phyloP scores from a whole-genome alignment of 2,797 vertebrate species.

The Syngnathus rostellatus region DNA sequence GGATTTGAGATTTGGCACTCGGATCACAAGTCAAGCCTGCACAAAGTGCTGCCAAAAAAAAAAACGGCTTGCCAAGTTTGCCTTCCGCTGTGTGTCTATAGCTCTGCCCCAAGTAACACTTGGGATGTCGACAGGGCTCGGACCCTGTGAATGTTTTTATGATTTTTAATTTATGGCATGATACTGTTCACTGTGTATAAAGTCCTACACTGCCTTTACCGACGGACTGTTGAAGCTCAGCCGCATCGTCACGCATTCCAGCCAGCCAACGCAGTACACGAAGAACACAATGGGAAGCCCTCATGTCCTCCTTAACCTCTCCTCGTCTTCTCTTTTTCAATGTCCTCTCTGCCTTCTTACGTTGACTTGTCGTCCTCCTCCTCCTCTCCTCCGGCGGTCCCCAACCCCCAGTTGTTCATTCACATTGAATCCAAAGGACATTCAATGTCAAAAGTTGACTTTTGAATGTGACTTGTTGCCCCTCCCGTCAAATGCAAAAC shows the following conservation, averaged over 20 bases:
- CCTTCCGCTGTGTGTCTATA: conserved; percentile 55
- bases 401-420: no score
- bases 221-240: conserved; percentile 10
- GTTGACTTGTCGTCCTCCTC: no score
- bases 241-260: conserved; percentile 12
- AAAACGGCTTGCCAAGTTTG: conserved; percentile 30
- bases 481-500: neutral
- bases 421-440: no score
- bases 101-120: conserved; percentile 45
- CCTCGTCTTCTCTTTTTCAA: no score
- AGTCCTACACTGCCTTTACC: conserved; percentile 43
- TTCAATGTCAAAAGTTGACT: no score
- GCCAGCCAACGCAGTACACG: conserved; percentile 3
- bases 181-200: conserved; percentile 21
- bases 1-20: no score
- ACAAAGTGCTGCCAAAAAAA: conserved; percentile 32
- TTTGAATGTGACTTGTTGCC: neutral
- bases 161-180: neutral
- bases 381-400: no score
- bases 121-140: conserved; percentile 45
- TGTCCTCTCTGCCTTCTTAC: no score
- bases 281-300: neutral
- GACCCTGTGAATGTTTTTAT: neutral
- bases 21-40: conserved; percentile 6
- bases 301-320: no score